phyloP scores from a whole-genome alignment of 37 sponge, comb jelly and placozoan genomes.

The Ianthella basta region DNA sequence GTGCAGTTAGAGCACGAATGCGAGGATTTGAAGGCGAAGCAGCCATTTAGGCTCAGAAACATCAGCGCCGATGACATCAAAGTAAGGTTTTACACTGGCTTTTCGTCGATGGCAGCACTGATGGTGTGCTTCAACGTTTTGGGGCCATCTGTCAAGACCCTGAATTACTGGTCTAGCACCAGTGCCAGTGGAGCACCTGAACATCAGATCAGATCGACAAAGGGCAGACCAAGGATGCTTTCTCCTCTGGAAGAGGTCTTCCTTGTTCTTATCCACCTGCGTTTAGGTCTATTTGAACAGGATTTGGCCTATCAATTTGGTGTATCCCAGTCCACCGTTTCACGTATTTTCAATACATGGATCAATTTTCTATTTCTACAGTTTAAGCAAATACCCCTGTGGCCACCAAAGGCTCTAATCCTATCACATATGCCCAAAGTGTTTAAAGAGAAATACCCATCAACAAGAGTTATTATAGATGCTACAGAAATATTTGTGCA shows the following conservation, averaged over 20 bases:
- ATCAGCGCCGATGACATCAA: slow-evolving; percentile 42
- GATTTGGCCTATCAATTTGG: slow-evolving; percentile 46
- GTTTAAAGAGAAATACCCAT: slow-evolving; percentile 48
- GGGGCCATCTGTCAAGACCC: slow-evolving; percentile 35
- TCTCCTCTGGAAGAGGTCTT: slow-evolving; percentile 52
- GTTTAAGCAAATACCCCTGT: slow-evolving; percentile 36
- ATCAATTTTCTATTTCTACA: slow-evolving; percentile 41
- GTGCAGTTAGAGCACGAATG: neutral
- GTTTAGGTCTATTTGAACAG: slow-evolving; percentile 37
- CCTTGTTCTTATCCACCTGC: slow-evolving; percentile 28
- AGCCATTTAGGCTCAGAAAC: slow-evolving; percentile 9
- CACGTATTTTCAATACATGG: slow-evolving; percentile 52
- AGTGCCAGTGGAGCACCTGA: neutral
- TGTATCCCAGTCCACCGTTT: slow-evolving; percentile 36
- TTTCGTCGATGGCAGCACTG: slow-evolving; percentile 30
- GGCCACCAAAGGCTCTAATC: slow-evolving; percentile 41
- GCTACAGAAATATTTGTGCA: slow-evolving; percentile 57
- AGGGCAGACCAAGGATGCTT: slow-evolving; percentile 21
- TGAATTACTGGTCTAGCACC: slow-evolving; percentile 39
- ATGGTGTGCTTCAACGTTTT: slow-evolving; percentile 36
- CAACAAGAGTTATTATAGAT: slow-evolving; percentile 42
- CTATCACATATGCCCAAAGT: slow-evolving; percentile 35
- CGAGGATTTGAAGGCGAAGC: neutral
- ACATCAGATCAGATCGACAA: neutral
- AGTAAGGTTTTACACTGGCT: slow-evolving; percentile 57